These are phyloP conservation scores for Dioctria linearis DNA, from an alignment of 2,888 invertebrate species.

Conservation along the genomic window DNA sequence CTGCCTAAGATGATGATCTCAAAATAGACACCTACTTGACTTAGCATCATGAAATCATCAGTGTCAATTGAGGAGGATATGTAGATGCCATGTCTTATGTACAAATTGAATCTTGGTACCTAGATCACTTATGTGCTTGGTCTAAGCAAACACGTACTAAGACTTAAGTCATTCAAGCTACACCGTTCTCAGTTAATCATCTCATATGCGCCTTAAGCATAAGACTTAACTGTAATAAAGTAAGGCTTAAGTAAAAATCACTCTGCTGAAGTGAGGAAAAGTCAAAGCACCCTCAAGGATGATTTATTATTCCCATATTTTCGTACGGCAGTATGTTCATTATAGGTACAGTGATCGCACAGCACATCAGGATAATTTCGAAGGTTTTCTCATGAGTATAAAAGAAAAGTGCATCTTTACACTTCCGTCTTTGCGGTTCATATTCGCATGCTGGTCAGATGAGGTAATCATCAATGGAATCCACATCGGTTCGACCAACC, in stretches of 20 bases:
- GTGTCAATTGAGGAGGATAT: slow-evolving; percentile 36
- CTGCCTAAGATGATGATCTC: slow-evolving; percentile 33
- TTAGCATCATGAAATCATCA: slow-evolving; percentile 38
- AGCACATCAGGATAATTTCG: not conserved
- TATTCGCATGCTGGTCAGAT: not conserved
- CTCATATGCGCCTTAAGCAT: not conserved
- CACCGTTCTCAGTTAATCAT: too few relatives aligned
- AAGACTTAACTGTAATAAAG: too few relatives aligned
- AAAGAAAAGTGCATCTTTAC: not conserved
- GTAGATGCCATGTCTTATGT: not conserved
- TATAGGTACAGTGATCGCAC: not conserved
- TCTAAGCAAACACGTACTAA: not conserved
- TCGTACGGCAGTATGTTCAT: too few relatives aligned
- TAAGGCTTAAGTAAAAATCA: not conserved
- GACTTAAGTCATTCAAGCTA: not conserved
- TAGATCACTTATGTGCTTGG: slow-evolving; percentile 14
- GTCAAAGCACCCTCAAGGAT: not conserved
- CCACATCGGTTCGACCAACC: too few relatives aligned
- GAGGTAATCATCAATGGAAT: not conserved
- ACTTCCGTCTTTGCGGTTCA: not conserved
- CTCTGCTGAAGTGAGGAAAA: not conserved
- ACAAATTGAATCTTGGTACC: slow-evolving; percentile 25
- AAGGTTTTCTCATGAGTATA: slow-evolving; percentile 1
- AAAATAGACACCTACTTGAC: slow-evolving; percentile 44
- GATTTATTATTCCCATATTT: not conserved